Conservation (phyloP, 2,113 vertebrate species). For the Cebidichthys violaceus region DNA sequence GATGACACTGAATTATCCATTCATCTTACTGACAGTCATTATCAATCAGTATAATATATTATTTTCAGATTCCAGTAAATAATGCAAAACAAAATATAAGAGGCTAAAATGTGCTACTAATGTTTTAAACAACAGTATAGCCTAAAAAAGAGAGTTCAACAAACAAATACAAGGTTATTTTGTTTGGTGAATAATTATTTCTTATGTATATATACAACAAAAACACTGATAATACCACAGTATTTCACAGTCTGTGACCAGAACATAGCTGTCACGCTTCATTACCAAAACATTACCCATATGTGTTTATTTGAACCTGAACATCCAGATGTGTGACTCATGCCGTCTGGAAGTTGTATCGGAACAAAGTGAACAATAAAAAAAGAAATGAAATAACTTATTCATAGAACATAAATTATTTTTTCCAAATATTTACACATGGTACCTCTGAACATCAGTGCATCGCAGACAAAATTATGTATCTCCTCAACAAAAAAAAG, state of each 20-base stretch:
- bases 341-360: constrained; percentile 44
- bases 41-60: constrained; percentile 65
- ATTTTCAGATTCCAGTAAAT: constrained; percentile 60
- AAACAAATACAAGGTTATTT: not conserved
- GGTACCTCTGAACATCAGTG: constrained; percentile 74
- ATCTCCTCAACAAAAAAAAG: constrained; percentile 10
- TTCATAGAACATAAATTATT: constrained; percentile 69
- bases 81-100: constrained; percentile 35
- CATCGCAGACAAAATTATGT: constrained; percentile 58
- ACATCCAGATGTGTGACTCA: constrained; percentile 63
- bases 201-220: constrained; percentile 27
- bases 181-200: constrained; percentile 42
- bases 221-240: constrained; percentile 19
- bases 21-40: constrained; percentile 13
- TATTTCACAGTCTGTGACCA: constrained; percentile 47
- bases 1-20: constrained; percentile 16
- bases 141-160: constrained; percentile 12
- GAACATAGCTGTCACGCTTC: constrained; percentile 35
- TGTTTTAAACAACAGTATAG: constrained; percentile 23
- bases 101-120: constrained; percentile 35
- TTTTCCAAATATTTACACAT: constrained; percentile 75
- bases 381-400: constrained; percentile 73
- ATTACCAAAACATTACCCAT: constrained; percentile 49
- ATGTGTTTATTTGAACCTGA: constrained; percentile 54
- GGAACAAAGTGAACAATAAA: constrained; percentile 52